These are phyloP conservation scores for Halichoerus grypus DNA, from an alignment of 2,113 vertebrate species.

Conservation along the genomic window DNA sequence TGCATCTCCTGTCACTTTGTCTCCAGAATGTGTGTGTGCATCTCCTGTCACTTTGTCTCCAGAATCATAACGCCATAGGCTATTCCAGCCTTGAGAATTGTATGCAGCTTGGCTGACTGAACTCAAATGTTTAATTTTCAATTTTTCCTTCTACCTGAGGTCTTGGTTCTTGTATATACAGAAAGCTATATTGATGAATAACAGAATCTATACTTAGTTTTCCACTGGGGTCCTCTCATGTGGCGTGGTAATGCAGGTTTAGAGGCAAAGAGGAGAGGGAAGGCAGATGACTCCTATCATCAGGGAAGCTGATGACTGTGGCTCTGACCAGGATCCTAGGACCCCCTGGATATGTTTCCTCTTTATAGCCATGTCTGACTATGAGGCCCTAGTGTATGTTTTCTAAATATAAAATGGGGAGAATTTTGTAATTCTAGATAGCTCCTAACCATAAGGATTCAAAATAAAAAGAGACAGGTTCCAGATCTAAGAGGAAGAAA, in stretches of 20 bases:
- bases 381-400: background rate
- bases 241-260: background rate
- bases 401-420: background rate
- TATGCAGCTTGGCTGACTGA: background rate
- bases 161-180: background rate
- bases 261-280: background rate
- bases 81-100: conserved; percentile 29
- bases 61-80: background rate
- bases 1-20: background rate
- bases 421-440: background rate
- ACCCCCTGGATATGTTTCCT: background rate
- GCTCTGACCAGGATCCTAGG: background rate
- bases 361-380: background rate
- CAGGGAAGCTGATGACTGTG: background rate
- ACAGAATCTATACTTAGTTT: background rate
- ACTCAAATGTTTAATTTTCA: background rate
- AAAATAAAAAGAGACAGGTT: background rate
- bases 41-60: background rate
- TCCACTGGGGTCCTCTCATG: background rate
- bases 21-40: background rate
- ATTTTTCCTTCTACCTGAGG: background rate
- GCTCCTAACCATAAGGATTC: background rate
- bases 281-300: background rate
- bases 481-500: background rate
- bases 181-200: background rate